A percentile compares a stretch with the other conserved stretches of the same genome.
Evolutionary conservation across 1,140 invertebrate species (phyloP).

Genomic region (Akabosia matsudoensis): DNA sequence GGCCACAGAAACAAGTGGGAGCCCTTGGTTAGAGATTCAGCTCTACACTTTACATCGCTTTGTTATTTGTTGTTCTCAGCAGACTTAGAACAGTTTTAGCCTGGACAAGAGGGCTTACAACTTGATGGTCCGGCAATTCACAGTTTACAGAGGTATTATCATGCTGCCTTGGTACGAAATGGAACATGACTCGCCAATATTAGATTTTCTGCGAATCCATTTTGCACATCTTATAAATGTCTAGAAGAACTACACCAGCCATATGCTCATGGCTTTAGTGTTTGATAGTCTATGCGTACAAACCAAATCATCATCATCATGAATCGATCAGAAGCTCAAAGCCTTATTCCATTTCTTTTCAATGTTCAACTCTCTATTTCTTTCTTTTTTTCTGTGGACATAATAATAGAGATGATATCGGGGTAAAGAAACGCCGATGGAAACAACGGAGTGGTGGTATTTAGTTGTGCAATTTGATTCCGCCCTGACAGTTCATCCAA

Average conservation of each 20-base stretch:
- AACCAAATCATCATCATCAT: not conserved
- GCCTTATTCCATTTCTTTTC: not conserved
- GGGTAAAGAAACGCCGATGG: not conserved
- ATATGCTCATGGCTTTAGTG: too few relatives aligned
- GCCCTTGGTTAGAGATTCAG: too few relatives aligned
- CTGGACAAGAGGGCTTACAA: too few relatives aligned
- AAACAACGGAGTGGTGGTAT: conserved; percentile 16
- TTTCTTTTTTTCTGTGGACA: not conserved
- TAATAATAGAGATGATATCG: not conserved
- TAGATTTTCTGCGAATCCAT: not conserved
- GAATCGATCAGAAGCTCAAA: not conserved
- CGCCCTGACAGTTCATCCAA: conserved; percentile 10
- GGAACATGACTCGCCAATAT: not conserved
- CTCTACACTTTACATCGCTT: too few relatives aligned
- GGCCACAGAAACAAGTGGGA: too few relatives aligned
- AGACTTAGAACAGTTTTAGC: not conserved
- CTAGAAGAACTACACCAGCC: not conserved
- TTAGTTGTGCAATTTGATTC: conserved; percentile 4
- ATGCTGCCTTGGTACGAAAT: not conserved
- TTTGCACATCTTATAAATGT: not conserved
- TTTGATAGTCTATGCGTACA: not conserved
- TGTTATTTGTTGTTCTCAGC: not conserved
- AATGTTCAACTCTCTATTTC: too few relatives aligned
- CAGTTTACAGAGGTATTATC: not conserved
- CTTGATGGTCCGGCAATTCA: not conserved